Evolutionary conservation across 1,140 invertebrate genomes (phyloP).

Genomic region (Drosophila equinoxialis): DNA sequence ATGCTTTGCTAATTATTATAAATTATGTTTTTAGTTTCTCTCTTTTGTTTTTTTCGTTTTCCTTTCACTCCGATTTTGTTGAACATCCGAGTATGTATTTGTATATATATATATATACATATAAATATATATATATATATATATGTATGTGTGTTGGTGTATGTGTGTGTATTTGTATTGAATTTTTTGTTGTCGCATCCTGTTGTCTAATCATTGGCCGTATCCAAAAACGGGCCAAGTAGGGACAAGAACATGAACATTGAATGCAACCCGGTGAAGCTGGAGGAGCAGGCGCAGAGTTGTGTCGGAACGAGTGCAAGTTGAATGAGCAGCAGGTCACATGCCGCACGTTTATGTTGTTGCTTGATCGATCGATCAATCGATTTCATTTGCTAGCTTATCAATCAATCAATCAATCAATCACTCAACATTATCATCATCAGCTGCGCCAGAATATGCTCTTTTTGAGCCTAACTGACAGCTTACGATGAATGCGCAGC

Average conservation of each 20-base stretch:
- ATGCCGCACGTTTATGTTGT: background rate
- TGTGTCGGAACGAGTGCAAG: slow-evolving; percentile 10
- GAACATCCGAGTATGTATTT: slow-evolving; percentile 23
- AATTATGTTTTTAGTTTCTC: slow-evolving; percentile 50
- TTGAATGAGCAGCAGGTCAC: slow-evolving; percentile 1
- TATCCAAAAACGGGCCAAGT: background rate
- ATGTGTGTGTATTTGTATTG: background rate
- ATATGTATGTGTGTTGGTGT: slow-evolving; percentile 16
- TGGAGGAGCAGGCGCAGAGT: slow-evolving; percentile 25
- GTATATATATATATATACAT: no score
- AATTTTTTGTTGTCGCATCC: background rate
- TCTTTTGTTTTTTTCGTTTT: slow-evolving; percentile 39
- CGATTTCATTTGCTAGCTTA: background rate
- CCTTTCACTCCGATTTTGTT: slow-evolving; percentile 28
- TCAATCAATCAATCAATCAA: slow-evolving; percentile 13
- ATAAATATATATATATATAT: no score
- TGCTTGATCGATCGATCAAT: background rate
- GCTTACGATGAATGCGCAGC: slow-evolving; percentile 77
- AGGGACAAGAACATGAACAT: background rate
- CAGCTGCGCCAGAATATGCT: slow-evolving; percentile 74
- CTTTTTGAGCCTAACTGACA: slow-evolving; percentile 78
- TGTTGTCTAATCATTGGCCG: slow-evolving; percentile 1
- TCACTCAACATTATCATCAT: slow-evolving; percentile 60
- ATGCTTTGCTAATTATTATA: slow-evolving; percentile 72
- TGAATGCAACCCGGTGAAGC: slow-evolving; percentile 1